A percentile compares a stretch with the other conserved stretches of the same genome.
Conservation (phyloP, 2,113 vertebrate species). For the Bothrops jararaca region DNA sequence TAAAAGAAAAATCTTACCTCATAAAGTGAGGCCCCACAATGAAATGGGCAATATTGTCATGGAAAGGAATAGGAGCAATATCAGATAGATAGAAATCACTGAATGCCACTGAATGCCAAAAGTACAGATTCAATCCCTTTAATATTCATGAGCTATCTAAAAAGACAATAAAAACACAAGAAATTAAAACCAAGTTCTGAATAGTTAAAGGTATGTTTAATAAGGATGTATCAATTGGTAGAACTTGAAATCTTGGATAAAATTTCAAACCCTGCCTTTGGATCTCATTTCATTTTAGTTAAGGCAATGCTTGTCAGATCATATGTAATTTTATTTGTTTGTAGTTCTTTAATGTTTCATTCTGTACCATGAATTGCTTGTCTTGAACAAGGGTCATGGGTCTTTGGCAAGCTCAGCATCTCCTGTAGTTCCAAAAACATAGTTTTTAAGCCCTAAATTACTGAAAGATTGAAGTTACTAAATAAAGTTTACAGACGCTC, state of each 20-base stretch:
- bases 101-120: background rate
- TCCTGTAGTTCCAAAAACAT: no score
- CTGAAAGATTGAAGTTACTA: background rate
- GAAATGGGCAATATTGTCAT: conserved; percentile 12
- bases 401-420: background rate
- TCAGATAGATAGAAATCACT: conserved; percentile 5
- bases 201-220: background rate
- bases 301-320: background rate
- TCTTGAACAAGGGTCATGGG: background rate
- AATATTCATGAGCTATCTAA: conserved; percentile 3
- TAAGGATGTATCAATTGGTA: background rate
- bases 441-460: background rate
- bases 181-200: background rate
- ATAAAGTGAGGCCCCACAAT: conserved; percentile 1
- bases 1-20: conserved; percentile 4
- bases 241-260: background rate
- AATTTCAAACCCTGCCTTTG: background rate
- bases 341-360: background rate
- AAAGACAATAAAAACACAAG: background rate
- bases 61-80: conserved; percentile 6
- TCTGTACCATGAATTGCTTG: background rate
- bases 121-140: background rate
- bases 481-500: background rate
- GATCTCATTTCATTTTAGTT: background rate
- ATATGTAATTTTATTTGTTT: background rate